A percentile compares a stretch with the other conserved stretches of the same genome.
These are phyloP conservation scores for Cephus nigrinus DNA, from an alignment of 2,888 invertebrate species.

Conservation along the genomic window DNA sequence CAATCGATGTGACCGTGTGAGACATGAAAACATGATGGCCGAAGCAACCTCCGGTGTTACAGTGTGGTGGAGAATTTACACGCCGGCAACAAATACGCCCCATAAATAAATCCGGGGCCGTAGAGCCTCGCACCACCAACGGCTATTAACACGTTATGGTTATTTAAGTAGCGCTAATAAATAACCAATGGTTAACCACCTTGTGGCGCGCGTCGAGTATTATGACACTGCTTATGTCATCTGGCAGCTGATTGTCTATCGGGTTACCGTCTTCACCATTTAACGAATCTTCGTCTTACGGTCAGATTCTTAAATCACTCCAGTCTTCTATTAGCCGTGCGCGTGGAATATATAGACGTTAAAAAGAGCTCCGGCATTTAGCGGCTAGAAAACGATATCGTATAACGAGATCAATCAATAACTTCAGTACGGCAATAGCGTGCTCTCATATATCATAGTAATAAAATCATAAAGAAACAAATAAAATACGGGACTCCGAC, in stretches of 20 bases:
- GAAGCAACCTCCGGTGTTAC: not conserved
- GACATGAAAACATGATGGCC: not conserved
- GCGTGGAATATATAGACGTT: not conserved
- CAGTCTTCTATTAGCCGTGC: not conserved
- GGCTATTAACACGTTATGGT: slow-evolving; percentile 58
- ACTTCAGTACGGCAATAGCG: not conserved
- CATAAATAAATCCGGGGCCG: slow-evolving; percentile 52
- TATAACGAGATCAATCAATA: not conserved
- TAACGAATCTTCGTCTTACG: not conserved
- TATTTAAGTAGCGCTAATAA: slow-evolving; percentile 57
- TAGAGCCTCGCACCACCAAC: slow-evolving; percentile 37
- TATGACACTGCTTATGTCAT: slow-evolving; percentile 42
- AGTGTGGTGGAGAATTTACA: slow-evolving; percentile 45
- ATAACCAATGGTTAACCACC: slow-evolving; percentile 49
- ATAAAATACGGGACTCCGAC: not conserved
- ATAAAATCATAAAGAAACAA: not conserved
- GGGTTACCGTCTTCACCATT: not conserved
- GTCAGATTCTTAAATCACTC: not conserved
- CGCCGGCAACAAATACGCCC: slow-evolving; percentile 52
- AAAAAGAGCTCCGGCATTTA: not conserved
- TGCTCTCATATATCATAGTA: not conserved
- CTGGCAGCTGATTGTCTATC: not conserved
- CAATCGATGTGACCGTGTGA: not conserved
- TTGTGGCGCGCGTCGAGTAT: slow-evolving; percentile 61
- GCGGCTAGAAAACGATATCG: not conserved